Evolutionary conservation across 2,888 invertebrate genomes (phyloP), one percentile per base, ranked within the genome.

Genomic region (Tenodera sinensis): DNA sequence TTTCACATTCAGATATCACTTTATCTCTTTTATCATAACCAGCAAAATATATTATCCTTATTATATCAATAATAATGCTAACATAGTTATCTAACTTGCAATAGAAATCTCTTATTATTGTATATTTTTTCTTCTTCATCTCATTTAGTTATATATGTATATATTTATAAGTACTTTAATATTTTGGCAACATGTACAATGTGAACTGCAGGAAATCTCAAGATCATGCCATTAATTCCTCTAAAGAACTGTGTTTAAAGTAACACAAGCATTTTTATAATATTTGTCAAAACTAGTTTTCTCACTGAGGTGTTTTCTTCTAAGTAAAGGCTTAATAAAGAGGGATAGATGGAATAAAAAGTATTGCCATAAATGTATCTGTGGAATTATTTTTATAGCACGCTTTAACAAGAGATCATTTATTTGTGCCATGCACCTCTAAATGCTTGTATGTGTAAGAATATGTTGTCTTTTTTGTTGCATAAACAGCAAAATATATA

Each of bases 81-180:
- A 90, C 87, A 89, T 83, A 88, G 54, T 87, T 81, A 90, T 89
- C 84, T 90, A 87, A 82, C 88, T 88, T 88, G 54, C 87, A 86
- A 87, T 88, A 87, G 47, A 89, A 89, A 89, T 88, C 81, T 84
- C 83, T 83, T 30, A 71, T 71, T 71, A 71, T 71, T 71, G 54
- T 71, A 71, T 71, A 71, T 71, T 71, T 71, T 71, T 71, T 71
- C 54, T 71, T 71, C 25, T 71, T 25, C 15, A 30, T 54, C 8
- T 71, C 54, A 71, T 71, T 71, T 71, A 71, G 54, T 71, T 71
- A 71, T 71, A 71, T 71, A 71, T 71, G 54, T 71, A 71, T 71
- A 71, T 71, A 71, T 71, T 71, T 71, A 71, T 71, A 71, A 71
- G 54, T 71, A 71, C 54, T 71, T 71, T 71, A 71, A 71, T 71